phyloP scores from a whole-genome alignment of 2,113 vertebrate species.

The Oncorhynchus gorbuscha region DNA sequence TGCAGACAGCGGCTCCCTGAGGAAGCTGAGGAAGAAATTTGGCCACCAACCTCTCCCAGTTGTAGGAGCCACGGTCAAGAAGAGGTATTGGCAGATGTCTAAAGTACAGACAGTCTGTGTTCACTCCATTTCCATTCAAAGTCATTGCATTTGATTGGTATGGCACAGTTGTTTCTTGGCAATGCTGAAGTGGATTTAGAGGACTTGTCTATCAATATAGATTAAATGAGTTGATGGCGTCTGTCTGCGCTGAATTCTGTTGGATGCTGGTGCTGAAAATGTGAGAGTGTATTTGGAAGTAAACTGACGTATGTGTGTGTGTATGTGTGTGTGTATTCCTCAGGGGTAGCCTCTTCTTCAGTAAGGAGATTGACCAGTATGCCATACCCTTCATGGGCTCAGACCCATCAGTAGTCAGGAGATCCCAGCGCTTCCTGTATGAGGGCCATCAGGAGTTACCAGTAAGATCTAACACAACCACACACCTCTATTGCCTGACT shows the following conservation, averaged over 20 bases:
- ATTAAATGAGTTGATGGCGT: constrained; percentile 20
- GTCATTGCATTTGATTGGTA: constrained; percentile 16
- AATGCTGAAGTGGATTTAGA: too few species aligned
- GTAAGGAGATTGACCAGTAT: constrained; percentile 77
- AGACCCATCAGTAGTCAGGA: constrained; percentile 82
- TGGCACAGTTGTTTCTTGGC: background rate
- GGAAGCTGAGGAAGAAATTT: too few species aligned
- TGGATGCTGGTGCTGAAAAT: constrained; percentile 24
- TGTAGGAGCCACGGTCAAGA: constrained; percentile 42
- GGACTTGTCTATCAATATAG: constrained; percentile 15
- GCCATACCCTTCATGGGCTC: constrained; percentile 82
- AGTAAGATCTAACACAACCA: constrained; percentile 61
- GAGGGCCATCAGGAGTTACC: constrained; percentile 74
- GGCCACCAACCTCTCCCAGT: too few species aligned
- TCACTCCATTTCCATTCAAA: background rate
- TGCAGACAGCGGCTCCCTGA: too few species aligned
- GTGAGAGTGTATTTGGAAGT: background rate
- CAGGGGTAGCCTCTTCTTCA: constrained; percentile 80
- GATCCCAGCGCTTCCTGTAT: constrained; percentile 83
- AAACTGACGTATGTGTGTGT: constrained; percentile 18
- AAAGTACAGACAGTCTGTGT: constrained; percentile 2
- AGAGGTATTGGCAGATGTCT: constrained; percentile 58
- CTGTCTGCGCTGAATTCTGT: background rate
- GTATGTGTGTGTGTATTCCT: constrained; percentile 29
- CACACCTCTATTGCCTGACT: background rate